A percentile compares a stretch with the other conserved stretches of the same genome.
phyloP scores from a whole-genome alignment of 2,113 vertebrate genomes.

The Hyaena hyaena region DNA sequence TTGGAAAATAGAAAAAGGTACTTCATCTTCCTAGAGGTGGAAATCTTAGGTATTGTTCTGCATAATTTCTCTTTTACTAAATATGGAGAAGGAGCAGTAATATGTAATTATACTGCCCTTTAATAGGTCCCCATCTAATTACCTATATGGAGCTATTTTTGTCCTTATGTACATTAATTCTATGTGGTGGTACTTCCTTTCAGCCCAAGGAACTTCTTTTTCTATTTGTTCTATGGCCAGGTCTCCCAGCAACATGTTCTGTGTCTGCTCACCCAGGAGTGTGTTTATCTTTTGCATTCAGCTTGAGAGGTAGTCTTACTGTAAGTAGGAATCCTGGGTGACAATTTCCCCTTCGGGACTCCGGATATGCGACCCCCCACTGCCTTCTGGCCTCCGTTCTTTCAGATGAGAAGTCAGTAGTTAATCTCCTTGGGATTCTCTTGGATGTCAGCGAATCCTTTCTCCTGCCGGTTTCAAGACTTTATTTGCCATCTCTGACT shows the following conservation, averaged over 20 bases:
- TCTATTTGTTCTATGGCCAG: background rate
- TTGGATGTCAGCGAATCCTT: background rate
- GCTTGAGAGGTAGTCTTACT: background rate
- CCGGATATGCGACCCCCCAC: background rate
- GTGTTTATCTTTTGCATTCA: background rate
- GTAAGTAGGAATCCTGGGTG: background rate
- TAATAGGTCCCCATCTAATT: background rate
- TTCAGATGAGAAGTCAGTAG: background rate
- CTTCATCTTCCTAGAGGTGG: background rate
- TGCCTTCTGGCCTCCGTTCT: background rate
- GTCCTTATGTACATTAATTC: too few species aligned
- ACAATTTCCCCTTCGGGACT: background rate
- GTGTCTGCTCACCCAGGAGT: background rate
- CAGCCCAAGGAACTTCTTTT: background rate
- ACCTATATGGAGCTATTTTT: background rate
- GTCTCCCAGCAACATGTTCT: background rate
- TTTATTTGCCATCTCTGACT: background rate
- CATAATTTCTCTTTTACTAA: background rate
- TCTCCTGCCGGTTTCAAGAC: background rate
- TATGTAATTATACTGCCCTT: background rate
- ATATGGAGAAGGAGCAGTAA: background rate
- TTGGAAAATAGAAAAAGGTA: background rate
- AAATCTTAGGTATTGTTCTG: background rate
- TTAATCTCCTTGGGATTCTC: background rate
- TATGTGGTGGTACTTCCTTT: background rate